Percentiles rank a stretch among this genome's conserved stretches.
Evolutionary conservation across 2,797 vertebrate genomes (phyloP).

Genomic region (Synaphobranchus kaupii): DNA sequence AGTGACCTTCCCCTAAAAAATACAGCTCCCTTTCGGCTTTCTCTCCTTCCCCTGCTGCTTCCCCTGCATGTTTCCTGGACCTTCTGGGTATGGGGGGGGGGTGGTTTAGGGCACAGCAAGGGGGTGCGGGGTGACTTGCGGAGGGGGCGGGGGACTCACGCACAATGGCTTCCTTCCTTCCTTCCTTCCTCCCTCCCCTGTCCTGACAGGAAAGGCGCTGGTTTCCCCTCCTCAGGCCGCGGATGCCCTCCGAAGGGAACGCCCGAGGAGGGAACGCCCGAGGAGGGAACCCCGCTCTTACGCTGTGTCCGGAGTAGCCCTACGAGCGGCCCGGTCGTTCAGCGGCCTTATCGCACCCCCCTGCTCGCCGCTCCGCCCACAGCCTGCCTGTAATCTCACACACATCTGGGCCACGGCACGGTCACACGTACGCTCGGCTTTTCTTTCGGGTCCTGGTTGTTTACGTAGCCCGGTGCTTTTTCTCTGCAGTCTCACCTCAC

Average conservation of each 20-base stretch:
- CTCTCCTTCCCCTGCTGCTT: background rate
- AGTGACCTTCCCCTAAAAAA: background rate
- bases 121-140: background rate
- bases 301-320: no score
- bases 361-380: background rate
- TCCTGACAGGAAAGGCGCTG: constrained; percentile 53
- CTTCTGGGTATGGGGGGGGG: constrained; percentile 4
- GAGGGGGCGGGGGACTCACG: constrained; percentile 18
- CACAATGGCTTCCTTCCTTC: constrained; percentile 61
- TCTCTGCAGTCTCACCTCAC: background rate
- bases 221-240: background rate
- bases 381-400: background rate
- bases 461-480: background rate
- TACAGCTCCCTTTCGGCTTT: background rate
- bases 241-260: background rate
- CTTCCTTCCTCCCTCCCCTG: constrained; percentile 58
- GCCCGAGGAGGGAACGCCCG: no score
- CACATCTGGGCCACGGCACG: background rate
- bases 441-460: background rate
- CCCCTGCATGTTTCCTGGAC: background rate
- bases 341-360: background rate
- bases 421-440: background rate
- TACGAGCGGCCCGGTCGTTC: background rate
- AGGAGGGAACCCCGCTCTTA: background rate
- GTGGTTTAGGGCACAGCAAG: no score